Percentiles rank a stretch among this genome's conserved stretches.
phyloP scores from a whole-genome alignment of 2,888 invertebrate genomes.

The Cephus pulcher region DNA sequence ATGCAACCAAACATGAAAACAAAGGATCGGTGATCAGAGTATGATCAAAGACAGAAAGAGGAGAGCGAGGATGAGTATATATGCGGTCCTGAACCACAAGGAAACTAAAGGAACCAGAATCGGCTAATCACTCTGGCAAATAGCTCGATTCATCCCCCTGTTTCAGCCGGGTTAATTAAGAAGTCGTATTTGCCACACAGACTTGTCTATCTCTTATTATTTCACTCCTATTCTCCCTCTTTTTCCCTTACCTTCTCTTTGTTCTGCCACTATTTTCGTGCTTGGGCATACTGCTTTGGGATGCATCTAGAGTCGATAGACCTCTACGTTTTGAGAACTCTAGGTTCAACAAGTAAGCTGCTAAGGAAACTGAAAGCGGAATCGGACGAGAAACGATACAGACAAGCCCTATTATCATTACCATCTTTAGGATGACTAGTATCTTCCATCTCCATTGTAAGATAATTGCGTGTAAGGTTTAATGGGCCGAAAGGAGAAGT shows the following conservation, averaged over 20 bases:
- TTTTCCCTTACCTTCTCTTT: neutral
- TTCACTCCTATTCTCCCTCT: neutral
- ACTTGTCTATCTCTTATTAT: neutral
- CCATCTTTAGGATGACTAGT: neutral
- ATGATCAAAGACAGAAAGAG: conserved; percentile 18
- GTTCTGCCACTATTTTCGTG: neutral
- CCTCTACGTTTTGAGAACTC: neutral
- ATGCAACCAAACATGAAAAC: conserved; percentile 8
- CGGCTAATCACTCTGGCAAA: neutral
- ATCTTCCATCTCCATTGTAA: neutral
- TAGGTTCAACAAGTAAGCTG: neutral
- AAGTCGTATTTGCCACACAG: neutral
- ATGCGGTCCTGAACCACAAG: neutral
- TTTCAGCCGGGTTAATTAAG: neutral
- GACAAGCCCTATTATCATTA: neutral
- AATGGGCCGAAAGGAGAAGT: neutral
- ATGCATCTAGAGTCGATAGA: neutral
- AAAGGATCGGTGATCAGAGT: conserved; percentile 12
- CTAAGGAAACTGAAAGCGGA: neutral
- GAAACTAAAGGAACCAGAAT: neutral
- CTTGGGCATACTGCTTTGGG: neutral
- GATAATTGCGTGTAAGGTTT: neutral
- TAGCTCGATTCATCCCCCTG: neutral
- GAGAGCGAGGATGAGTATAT: neutral
- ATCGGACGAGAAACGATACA: neutral